phyloP scores from a whole-genome alignment of 2,797 vertebrate species.

The Myoxocephalus aenaeus region DNA sequence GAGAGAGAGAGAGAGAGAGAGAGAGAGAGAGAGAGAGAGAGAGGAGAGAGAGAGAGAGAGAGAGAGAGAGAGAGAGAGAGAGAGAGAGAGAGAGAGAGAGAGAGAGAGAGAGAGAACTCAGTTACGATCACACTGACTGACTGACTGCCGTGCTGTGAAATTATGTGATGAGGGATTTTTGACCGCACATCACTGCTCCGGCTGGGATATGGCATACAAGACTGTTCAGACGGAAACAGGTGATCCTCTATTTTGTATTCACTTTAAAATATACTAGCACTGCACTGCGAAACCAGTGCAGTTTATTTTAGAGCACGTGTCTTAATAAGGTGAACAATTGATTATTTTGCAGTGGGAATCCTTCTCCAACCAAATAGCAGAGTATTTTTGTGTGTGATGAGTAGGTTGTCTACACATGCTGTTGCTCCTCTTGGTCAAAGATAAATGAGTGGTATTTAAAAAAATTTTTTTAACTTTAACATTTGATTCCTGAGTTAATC shows the following conservation, averaged over 20 bases:
- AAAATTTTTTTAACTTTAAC: not conserved
- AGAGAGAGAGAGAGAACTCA: conserved; percentile 44
- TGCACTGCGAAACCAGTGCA: not conserved
- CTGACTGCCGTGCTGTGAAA: conserved; percentile 33
- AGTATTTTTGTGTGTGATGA: not conserved
- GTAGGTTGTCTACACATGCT: conserved; percentile 8
- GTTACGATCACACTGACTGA: conserved; percentile 42
- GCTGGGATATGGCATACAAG: conserved; percentile 51
- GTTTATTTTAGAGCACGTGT: conserved; percentile 7
- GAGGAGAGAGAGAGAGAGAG: no score
- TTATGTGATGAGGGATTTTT: conserved; percentile 52
- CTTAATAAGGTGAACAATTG: conserved; percentile 1
- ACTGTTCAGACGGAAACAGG: conserved; percentile 67
- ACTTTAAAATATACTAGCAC: conserved; percentile 1
- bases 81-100: conserved; percentile 25
- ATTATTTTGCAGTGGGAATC: not conserved
- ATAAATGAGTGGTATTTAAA: not conserved
- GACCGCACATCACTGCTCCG: not conserved
- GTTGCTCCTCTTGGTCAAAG: not conserved
- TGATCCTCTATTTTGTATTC: conserved; percentile 54
- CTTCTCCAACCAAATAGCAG: not conserved
- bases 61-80: no score
- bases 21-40: no score
- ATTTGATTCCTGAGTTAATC: not conserved
- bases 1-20: no score